Conservation (phyloP, 2,888 invertebrate genomes). For the Apamea epomidion region DNA sequence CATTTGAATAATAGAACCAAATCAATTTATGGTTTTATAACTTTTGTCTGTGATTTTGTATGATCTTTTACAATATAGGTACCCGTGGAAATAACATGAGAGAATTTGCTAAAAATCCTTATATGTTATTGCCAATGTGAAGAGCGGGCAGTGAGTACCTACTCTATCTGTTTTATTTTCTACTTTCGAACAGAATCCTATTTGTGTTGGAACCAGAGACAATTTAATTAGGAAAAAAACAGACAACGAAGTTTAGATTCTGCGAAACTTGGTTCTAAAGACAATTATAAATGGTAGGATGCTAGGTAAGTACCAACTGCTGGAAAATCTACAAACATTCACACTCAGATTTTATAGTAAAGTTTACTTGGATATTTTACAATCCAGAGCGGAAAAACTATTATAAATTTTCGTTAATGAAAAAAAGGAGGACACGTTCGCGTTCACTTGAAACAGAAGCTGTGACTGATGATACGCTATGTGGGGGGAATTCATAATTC, state of each 20-base stretch:
- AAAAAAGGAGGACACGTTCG: conserved; percentile 48
- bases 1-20: conserved; percentile 52
- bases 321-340: not conserved
- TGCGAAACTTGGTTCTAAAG: conserved; percentile 21
- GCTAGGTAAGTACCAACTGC: not conserved
- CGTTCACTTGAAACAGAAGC: conserved; percentile 51
- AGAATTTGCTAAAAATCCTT: conserved; percentile 6
- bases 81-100: conserved; percentile 9
- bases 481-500: conserved; percentile 61
- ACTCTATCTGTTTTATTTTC: conserved; percentile 26
- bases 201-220: conserved; percentile 37
- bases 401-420: conserved; percentile 39
- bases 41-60: conserved; percentile 28
- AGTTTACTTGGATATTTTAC: conserved; percentile 12
- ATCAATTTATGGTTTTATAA: conserved; percentile 41
- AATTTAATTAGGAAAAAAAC: conserved; percentile 39
- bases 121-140: not conserved
- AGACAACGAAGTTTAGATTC: conserved; percentile 6
- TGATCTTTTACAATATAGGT: conserved; percentile 4
- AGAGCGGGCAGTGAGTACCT: not conserved
- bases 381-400: conserved; percentile 26
- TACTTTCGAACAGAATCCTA: conserved; percentile 23
- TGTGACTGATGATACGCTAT: conserved; percentile 57
- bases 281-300: conserved; percentile 30
- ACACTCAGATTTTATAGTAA: not conserved